Conservation (phyloP, 2,113 vertebrate species). For the Ceratotherium simum region DNA sequence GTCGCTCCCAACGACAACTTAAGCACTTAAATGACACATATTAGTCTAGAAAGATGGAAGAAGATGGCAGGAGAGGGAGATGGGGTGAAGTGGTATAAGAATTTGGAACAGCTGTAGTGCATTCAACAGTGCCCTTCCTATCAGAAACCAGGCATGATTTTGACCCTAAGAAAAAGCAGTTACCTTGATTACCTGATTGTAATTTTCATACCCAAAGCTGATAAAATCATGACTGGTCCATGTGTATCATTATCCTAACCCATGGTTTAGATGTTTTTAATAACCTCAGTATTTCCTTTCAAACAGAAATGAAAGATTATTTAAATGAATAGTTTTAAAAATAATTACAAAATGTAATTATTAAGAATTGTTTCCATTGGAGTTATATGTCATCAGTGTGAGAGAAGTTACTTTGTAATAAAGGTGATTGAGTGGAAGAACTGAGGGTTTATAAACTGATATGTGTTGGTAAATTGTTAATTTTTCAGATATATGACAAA, state of each 20-base stretch:
- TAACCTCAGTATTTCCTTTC: neutral
- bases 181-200: neutral
- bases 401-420: neutral
- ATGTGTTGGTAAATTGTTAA: neutral
- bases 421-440: neutral
- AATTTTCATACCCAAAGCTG: neutral
- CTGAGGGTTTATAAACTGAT: neutral
- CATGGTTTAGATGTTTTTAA: neutral
- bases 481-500: constrained; percentile 3
- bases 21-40: neutral
- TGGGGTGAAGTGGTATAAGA: neutral
- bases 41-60: neutral
- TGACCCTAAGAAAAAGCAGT: neutral
- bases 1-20: neutral
- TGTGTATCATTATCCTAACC: neutral
- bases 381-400: neutral
- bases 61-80: neutral
- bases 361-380: constrained; percentile 2
- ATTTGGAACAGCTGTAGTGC: neutral
- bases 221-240: neutral
- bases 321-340: neutral
- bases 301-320: neutral
- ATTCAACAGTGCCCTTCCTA: neutral
- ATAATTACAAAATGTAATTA: neutral
- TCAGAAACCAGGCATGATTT: neutral